Conservation (phyloP, 2,797 vertebrate species). For the Artibeus lituratus region DNA sequence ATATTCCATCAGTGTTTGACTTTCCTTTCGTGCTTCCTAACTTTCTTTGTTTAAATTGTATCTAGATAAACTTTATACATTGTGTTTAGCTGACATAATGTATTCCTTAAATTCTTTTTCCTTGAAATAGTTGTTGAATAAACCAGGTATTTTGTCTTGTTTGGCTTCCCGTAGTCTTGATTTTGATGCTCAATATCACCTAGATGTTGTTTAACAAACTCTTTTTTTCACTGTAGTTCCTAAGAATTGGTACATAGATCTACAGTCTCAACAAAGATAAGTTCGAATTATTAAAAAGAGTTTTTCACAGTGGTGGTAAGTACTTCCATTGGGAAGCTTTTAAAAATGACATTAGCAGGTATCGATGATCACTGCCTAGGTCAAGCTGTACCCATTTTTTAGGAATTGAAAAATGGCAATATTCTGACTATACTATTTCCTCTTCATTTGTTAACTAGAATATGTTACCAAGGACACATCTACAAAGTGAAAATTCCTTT, state of each 20-base stretch:
- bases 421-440: background rate
- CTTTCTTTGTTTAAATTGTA: background rate
- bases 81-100: background rate
- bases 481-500: background rate
- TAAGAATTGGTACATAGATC: background rate
- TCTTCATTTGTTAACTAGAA: background rate
- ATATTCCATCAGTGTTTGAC: background rate
- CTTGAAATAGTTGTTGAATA: background rate
- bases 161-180: background rate
- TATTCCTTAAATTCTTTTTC: background rate
- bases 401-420: background rate
- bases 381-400: background rate
- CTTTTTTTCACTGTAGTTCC: background rate
- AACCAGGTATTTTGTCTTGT: background rate
- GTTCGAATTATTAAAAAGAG: background rate
- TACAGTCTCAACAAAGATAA: background rate
- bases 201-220: background rate
- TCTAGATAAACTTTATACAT: background rate
- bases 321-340: background rate
- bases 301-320: background rate
- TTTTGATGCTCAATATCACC: background rate
- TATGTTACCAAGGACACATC: background rate
- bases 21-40: background rate
- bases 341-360: background rate
- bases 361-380: background rate